Evolutionary conservation across 2,113 vertebrate species (phyloP), one percentile per base, ranked within the genome.

Genomic region (Ceuthmochares aereus): DNA sequence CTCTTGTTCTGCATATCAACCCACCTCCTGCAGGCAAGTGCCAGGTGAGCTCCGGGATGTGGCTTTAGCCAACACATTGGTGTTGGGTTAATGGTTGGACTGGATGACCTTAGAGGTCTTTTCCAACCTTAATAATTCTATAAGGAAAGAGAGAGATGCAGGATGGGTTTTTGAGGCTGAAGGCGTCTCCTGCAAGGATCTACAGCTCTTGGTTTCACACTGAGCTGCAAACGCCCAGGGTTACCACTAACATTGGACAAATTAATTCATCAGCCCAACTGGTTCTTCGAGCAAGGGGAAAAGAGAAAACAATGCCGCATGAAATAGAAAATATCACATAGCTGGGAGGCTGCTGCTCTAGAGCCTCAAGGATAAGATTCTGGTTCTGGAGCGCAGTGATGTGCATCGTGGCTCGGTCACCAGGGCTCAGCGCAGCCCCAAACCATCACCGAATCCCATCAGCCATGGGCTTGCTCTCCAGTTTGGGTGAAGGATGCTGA

Each of bases 191-290:
- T 5, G 34, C 21, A 7, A 58, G 84, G 55, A 49, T 40, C 29
- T 45, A 21, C 72, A 47, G 3, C 25, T 29, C 54, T 4, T 4
- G 72, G n/a, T 23, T 70, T 60, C 37, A 34, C 36, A 7, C 22
- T 2, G 56, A 55, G 63, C 62, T 54, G 62, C 2, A 4, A 85
- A 23, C 0, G 12, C 45, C 51, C 37, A 0, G 32, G 5, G 32
- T 3, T 52, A 49, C 43, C 73, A 42, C 56, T 10, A 52, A 6
- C 34, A 6, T 68, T 62, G 58, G 10, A 69, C 60, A 77, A 26
- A 30, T 7, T 11, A 52, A 77, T 59, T 80, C n/a, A 37, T 6
- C 12, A 72, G 21, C 15, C 56, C 56, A 29, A 4, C 8, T 4
- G 56, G 62, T 23, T 72, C 73, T 89, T 67, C 32, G 75, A 79